phyloP scores from a whole-genome alignment of 2,888 invertebrate genomes.

The Dascillus cervinus region DNA sequence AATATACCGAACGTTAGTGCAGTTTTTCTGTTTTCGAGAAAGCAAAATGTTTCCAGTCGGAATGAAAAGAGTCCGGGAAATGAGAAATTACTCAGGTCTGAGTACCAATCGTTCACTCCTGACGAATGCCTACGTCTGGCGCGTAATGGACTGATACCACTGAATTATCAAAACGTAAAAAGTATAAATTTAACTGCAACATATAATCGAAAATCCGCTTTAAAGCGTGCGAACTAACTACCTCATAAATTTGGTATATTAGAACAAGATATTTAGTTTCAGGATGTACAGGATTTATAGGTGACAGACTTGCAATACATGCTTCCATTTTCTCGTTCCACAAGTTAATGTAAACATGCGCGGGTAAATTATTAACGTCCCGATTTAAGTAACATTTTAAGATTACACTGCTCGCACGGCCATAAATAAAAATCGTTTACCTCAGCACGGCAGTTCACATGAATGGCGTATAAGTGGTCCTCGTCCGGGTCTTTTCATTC shows the following conservation, averaged over 20 bases:
- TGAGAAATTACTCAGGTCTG: conserved; percentile 21
- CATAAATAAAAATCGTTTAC: background rate
- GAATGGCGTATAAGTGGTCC: background rate
- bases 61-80: conserved; percentile 18
- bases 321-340: too few relatives aligned
- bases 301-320: too few relatives aligned
- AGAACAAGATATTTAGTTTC: too few relatives aligned
- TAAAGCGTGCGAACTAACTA: too few relatives aligned
- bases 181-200: too few relatives aligned
- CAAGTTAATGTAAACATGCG: too few relatives aligned
- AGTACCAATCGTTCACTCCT: conserved; percentile 16
- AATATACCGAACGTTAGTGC: too few relatives aligned
- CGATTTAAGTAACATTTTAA: too few relatives aligned
- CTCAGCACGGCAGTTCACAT: background rate
- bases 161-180: conserved; percentile 20
- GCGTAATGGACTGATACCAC: conserved; percentile 20
- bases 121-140: conserved; percentile 18
- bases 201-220: too few relatives aligned
- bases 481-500: background rate
- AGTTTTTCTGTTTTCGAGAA: conserved; percentile 11
- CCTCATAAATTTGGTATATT: too few relatives aligned
- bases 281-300: too few relatives aligned
- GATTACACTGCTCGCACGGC: background rate
- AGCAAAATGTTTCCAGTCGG: conserved; percentile 14
- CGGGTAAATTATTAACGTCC: too few relatives aligned